These are phyloP conservation scores for Calyptomena viridis DNA, from an alignment of 2,113 vertebrate genomes.

Conservation along the genomic window DNA sequence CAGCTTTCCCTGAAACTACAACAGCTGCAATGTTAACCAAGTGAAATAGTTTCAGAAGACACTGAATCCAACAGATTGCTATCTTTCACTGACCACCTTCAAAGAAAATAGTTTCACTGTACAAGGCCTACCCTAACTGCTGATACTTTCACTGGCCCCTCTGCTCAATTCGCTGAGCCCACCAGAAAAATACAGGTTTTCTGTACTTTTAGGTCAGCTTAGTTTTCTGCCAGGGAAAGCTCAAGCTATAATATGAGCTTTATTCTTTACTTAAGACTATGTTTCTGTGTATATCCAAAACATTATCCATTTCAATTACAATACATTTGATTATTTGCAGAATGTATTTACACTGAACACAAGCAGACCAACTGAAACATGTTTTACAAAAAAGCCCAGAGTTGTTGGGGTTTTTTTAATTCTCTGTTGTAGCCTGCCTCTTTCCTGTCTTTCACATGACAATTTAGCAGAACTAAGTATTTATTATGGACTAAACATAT, in stretches of 20 bases:
- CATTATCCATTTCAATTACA: neutral
- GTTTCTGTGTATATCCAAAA: neutral
- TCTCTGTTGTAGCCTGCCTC: neutral
- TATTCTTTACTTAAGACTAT: neutral
- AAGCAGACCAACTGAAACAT: neutral
- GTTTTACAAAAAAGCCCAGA: neutral
- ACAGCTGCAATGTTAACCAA: rapidly evolving
- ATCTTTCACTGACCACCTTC: neutral
- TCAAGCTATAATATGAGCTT: neutral
- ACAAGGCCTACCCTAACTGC: neutral
- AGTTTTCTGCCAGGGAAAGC: neutral
- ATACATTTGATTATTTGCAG: neutral
- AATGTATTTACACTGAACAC: neutral
- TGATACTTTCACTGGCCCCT: neutral
- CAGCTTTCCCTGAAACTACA: neutral
- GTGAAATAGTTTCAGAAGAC: neutral
- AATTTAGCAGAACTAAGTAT: neutral
- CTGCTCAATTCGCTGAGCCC: neutral
- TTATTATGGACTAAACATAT: neutral
- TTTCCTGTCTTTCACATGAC: neutral
- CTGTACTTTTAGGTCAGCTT: neutral
- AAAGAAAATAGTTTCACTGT: neutral
- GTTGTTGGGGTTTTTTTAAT: neutral
- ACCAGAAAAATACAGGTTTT: neutral
- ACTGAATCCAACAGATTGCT: neutral